These are phyloP conservation scores for cat (Felis catus) DNA, from an alignment of 2,113 vertebrate genomes.

Conservation along the genomic window F.catus_Fca126_mat1.0 CM031411.1:95537501-95538000, in stretches of 20 bases:
- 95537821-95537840: not conserved
- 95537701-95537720: not conserved
- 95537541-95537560: not conserved
- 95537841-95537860: not conserved
- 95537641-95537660: not conserved
- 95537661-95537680: not conserved
- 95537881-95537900: no score
- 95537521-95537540: no score
- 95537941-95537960: no score
- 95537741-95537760: not conserved
- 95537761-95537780: not conserved
- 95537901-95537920: no score
- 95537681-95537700: not conserved
- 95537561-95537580: not conserved
- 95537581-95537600: not conserved
- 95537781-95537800: not conserved
- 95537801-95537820: not conserved
- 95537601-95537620: not conserved
- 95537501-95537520: no score
- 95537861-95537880: not conserved
- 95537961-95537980: fast-evolving
- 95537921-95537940: no score
- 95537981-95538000: no score
- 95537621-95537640: not conserved
- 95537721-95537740: not conserved